Conservation (phyloP, 2,797 vertebrate genomes). For the Pangasius macronema region DNA sequence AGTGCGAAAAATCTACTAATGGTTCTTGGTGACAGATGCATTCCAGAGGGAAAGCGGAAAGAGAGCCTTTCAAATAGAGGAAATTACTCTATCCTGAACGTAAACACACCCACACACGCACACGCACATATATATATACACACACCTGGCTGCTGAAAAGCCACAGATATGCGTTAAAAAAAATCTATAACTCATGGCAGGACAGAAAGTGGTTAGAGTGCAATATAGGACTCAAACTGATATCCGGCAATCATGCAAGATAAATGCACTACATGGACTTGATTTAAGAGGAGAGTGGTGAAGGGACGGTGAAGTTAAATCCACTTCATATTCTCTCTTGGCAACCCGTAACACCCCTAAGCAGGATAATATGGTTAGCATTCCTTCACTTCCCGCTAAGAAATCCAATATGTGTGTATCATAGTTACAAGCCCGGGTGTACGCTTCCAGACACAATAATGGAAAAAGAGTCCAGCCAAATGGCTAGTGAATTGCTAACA, state of each 20-base stretch:
- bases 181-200: not conserved
- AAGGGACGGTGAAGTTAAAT: conserved; percentile 27
- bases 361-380: conserved; percentile 69
- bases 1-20: conserved; percentile 39
- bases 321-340: conserved; percentile 67
- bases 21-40: conserved; percentile 38
- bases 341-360: conserved; percentile 58
- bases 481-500: conserved; percentile 27
- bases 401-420: conserved; percentile 70
- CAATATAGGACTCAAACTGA: conserved; percentile 13
- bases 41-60: conserved; percentile 30
- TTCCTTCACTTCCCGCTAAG: conserved; percentile 72
- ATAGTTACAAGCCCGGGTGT: conserved; percentile 41
- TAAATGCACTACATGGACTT: not conserved
- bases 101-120: conserved; percentile 20
- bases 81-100: conserved; percentile 24
- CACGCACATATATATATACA: not conserved
- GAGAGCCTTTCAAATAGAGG: conserved; percentile 27
- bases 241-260: not conserved
- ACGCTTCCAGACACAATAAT: conserved; percentile 45
- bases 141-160: conserved; percentile 26
- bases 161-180: not conserved
- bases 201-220: conserved; percentile 19
- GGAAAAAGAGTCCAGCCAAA: conserved; percentile 32
- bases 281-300: not conserved